These are phyloP conservation scores for Coleophora deauratella DNA, from an alignment of 2,888 invertebrate genomes.

Conservation along the genomic window DNA sequence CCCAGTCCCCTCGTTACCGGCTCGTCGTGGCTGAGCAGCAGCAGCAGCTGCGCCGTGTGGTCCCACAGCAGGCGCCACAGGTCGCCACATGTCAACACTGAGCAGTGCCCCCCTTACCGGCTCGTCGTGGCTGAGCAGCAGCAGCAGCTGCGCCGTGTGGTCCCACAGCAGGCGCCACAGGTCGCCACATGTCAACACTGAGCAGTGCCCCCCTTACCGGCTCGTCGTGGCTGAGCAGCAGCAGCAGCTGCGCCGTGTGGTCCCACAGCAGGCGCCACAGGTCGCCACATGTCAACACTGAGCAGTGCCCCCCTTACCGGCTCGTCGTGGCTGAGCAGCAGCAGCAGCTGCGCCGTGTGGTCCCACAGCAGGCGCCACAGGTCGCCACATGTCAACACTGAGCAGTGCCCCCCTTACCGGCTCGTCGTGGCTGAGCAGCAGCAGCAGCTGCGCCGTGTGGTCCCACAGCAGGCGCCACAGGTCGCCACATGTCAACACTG, in stretches of 20 bases:
- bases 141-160: background rate
- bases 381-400: background rate
- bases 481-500: background rate
- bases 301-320: background rate
- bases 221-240: background rate
- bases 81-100: background rate
- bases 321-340: background rate
- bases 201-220: background rate
- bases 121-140: background rate
- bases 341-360: conserved; percentile 68
- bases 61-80: background rate
- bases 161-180: background rate
- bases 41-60: conserved; percentile 1
- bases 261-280: conserved; percentile 78
- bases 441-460: conserved; percentile 68
- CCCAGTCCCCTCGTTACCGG: background rate
- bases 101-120: background rate
- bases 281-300: background rate
- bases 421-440: background rate
- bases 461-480: conserved; percentile 78
- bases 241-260: conserved; percentile 68
- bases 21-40: background rate
- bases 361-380: conserved; percentile 78
- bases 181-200: background rate
- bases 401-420: background rate